Evolutionary conservation across 2,888 invertebrate genomes (phyloP), one percentile per base, ranked within the genome.

Genomic region (Frankliniella intonsa): DNA sequence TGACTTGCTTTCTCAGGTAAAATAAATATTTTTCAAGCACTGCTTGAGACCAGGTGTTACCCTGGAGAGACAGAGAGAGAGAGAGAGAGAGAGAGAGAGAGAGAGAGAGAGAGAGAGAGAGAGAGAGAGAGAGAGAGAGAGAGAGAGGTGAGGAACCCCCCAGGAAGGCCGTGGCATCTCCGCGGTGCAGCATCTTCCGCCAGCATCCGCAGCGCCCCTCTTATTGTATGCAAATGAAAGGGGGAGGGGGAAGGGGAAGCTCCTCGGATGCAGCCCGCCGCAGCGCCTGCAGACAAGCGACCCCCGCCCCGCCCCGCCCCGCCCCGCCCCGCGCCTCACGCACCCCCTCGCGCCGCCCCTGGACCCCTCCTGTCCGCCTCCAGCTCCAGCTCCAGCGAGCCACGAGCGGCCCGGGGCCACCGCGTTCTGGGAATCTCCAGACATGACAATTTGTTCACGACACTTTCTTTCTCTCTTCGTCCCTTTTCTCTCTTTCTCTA

Each of bases 371-470:
- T 38, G 5, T 62, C 62, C 62, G 11, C 62, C 62, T 62, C 62
- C 62, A 7, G 14, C 14, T 14, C 62, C 62, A 19, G 19, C 62
- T 55, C 55, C 55, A 17, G 62, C 62, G n/a, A 17, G 62, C n/a
- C n/a, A n/a, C 62, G 38, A 38, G 38, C 38, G 38, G 62, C 55
- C 14, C 62, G 62, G 19, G 62, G 62, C 62, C 62, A 62, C 11
- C 62, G 69, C 69, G 22, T 76, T 76, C 69, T 76, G 69, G 69
- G 69, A 76, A 76, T 76, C 69, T 12, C 69, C 22, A 76, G 69
- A 76, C 69, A 76, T 76, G 69, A 76, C 69, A 76, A 76, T 76
- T 76, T 76, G 69, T 76, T 76, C 69, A 76, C 69, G 69, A 76
- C 69, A 76, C 69, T 76, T 76, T 76, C 69, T 76, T 76, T 10